A percentile compares a stretch with the other conserved stretches of the same genome.
These are phyloP conservation scores for Syngnathus typhle DNA, from an alignment of 2,113 vertebrate genomes.

Conservation along the genomic window DNA sequence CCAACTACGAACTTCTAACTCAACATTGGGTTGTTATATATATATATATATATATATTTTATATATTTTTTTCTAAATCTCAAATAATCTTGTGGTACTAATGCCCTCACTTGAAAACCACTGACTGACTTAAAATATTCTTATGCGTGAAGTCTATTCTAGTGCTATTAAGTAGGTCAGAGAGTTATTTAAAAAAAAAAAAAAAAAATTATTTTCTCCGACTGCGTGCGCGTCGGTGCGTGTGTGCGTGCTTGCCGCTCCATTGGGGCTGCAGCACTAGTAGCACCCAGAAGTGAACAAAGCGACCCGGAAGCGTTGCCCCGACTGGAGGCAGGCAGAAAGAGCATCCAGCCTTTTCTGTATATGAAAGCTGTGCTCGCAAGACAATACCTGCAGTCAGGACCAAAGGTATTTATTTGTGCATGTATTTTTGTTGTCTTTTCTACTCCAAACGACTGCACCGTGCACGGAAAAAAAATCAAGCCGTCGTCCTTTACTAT, in stretches of 20 bases:
- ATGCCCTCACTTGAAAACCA: too few species aligned
- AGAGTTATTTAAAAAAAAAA: constrained; percentile 1
- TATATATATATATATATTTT: too few species aligned
- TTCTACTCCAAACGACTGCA: constrained; percentile 16
- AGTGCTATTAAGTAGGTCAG: constrained; percentile 22
- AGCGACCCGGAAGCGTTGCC: constrained; percentile 87
- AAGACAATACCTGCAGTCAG: constrained; percentile 68
- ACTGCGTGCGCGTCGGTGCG: not conserved
- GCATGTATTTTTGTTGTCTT: constrained; percentile 31
- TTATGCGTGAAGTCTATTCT: too few species aligned
- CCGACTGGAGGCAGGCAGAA: constrained; percentile 69
- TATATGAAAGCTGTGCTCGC: constrained; percentile 65
- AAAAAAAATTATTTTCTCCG: constrained; percentile 4
- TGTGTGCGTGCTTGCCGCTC: constrained; percentile 7
- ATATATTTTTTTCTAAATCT: too few species aligned
- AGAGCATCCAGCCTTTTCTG: constrained; percentile 60
- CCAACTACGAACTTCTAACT: too few species aligned
- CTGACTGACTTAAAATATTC: too few species aligned
- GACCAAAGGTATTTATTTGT: constrained; percentile 73
- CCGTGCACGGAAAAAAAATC: constrained; percentile 37
- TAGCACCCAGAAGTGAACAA: constrained; percentile 87
- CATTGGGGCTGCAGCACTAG: constrained; percentile 37
- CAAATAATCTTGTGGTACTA: too few species aligned
- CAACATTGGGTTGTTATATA: too few species aligned
- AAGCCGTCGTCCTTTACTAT: constrained; percentile 44